These are phyloP conservation scores for Hypotaenidia okinawae DNA, from an alignment of 2,797 vertebrate species.

Conservation along the genomic window DNA sequence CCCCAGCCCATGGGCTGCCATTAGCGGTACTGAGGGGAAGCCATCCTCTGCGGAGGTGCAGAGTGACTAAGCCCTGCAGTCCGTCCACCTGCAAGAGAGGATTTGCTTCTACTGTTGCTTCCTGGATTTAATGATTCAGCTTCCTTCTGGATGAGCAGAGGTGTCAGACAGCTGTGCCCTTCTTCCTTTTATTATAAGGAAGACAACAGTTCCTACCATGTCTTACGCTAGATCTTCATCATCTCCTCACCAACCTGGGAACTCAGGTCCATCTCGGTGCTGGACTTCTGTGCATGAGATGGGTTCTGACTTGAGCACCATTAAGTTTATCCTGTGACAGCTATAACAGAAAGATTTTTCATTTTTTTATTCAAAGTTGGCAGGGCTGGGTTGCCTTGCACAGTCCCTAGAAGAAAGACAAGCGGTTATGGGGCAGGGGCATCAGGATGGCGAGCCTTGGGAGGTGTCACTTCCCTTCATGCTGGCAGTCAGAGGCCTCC, in stretches of 20 bases:
- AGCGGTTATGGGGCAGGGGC: not conserved
- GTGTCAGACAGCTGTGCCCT: not conserved
- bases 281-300: not conserved
- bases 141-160: not conserved
- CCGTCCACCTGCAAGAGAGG: not conserved
- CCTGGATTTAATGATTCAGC: not conserved
- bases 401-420: not conserved
- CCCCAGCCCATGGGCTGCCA: fast-evolving
- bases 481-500: not conserved
- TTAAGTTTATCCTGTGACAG: not conserved
- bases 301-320: not conserved
- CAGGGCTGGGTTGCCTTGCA: not conserved
- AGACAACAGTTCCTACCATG: not conserved
- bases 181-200: not conserved
- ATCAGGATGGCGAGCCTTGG: not conserved
- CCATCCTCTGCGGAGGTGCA: not conserved
- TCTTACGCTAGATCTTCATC: not conserved
- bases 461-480: not conserved
- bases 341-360: not conserved
- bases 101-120: not conserved
- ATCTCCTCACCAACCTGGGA: not conserved
- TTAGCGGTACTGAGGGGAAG: not conserved
- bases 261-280: not conserved
- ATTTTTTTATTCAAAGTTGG: not conserved
- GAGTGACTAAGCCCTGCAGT: not conserved